Percentiles rank a stretch among this genome's conserved stretches.
Conservation (phyloP, 2,888 invertebrate species). For the Macrophya annulata region DNA sequence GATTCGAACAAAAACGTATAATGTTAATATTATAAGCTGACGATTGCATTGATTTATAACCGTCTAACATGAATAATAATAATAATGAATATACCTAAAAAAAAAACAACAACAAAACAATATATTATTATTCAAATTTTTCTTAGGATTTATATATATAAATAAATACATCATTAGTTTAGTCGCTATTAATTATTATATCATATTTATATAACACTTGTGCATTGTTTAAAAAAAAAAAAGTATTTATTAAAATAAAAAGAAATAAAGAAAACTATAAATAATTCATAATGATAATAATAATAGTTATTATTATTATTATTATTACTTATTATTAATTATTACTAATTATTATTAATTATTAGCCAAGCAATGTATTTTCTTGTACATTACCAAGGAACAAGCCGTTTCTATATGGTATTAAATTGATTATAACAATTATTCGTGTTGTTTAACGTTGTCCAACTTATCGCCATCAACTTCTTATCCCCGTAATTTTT, state of each 20-base stretch:
- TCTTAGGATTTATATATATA: conserved; percentile 32
- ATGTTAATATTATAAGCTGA: conserved; percentile 25
- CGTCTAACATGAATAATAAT: conserved; percentile 32
- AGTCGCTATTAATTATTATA: conserved; percentile 66
- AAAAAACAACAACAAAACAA: not conserved
- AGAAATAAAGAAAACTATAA: conserved; percentile 61
- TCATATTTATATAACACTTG: conserved; percentile 73
- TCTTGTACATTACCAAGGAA: conserved; percentile 51
- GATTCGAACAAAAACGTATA: conserved; percentile 12
- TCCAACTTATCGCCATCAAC: not conserved
- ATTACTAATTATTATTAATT: conserved; percentile 27
- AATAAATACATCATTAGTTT: conserved; percentile 35
- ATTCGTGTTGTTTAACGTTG: not conserved
- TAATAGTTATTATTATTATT: conserved; percentile 59
- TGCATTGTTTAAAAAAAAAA: conserved; percentile 70
- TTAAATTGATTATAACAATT: conserved; percentile 47
- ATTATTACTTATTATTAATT: conserved; percentile 35
- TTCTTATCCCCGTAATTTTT: not conserved
- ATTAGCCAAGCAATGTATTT: conserved; percentile 50
- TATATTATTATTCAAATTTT: conserved; percentile 6
- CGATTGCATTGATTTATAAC: conserved; percentile 38
- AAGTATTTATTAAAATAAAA: conserved; percentile 74
- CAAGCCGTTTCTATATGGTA: conserved; percentile 36
- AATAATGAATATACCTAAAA: not conserved
- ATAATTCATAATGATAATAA: conserved; percentile 58